A percentile compares a stretch with the other conserved stretches of the same genome.
Evolutionary conservation across 30 jellyfish, hydroid and myxozoan genomes (phyloP).

Genomic region (Turritopsis dohrnii): DNA sequence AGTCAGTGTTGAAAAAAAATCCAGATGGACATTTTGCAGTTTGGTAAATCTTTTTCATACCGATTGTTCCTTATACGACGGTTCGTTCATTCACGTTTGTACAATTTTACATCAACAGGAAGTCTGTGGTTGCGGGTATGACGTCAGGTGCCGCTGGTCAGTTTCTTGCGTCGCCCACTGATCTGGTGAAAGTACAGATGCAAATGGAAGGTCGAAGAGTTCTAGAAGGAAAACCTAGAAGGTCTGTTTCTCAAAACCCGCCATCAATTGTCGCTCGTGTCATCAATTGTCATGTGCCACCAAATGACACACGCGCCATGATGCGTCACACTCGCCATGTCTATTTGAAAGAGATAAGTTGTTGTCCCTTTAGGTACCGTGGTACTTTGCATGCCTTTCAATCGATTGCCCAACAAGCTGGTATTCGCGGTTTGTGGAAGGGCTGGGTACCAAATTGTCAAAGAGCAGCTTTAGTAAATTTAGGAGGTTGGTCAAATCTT

Average conservation of each 20-base stretch:
- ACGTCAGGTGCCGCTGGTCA: constrained; percentile 94
- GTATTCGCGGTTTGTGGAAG: constrained; percentile 79
- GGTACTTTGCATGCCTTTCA: constrained; percentile 66
- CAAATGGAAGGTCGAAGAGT: constrained; percentile 86
- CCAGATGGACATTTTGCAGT: constrained; percentile 74
- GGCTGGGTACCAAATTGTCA: constrained; percentile 97
- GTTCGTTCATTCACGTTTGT: neutral
- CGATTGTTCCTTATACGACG: no score
- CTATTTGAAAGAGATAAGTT: neutral
- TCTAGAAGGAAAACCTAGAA: constrained; percentile 61
- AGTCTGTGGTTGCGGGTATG: constrained; percentile 77
- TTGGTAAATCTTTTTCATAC: constrained; percentile 56
- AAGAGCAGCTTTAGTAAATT: constrained; percentile 88
- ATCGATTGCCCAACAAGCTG: constrained; percentile 47
- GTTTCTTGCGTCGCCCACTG: constrained; percentile 95
- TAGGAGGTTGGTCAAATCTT: constrained; percentile 68
- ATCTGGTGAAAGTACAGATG: constrained; percentile 91
- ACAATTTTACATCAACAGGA: no score
- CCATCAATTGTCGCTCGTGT: neutral
- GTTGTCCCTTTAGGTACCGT: constrained; percentile 36
- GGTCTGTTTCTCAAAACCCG: no score
- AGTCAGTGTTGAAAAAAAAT: constrained; percentile 58
- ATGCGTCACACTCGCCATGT: neutral
- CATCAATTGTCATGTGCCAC: no score
- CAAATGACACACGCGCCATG: no score